Base-by-base conservation (phyloP, 23 tunicate species). In the Ascidia mentula region DNA sequence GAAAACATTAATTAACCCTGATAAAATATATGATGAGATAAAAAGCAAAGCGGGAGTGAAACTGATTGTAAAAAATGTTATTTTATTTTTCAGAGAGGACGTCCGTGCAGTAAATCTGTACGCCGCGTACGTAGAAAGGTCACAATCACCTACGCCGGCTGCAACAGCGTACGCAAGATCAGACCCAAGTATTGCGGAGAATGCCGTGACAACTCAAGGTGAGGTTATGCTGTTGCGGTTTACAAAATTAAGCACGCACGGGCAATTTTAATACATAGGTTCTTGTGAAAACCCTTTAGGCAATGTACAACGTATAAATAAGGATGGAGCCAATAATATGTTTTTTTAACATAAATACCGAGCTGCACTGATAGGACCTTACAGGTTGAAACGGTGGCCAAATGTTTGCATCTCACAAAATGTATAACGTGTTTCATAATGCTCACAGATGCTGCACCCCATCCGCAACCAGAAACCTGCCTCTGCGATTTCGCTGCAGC, bases 111-210 rank as follows among this genome's bases (percentile, higher is more conserved):
- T 28, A 53, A 53, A 53, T 3, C 65, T 20, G 13, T 9, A 20
- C 65, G 65, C 24, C 65, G 88, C 7, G 38, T 82, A 72, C 84
- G 79, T 37, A 83, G 79, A 61, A 60, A 79, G 40, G 82, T 70
- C 71, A 37, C 82, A 8, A 26, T 83, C 60, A 83, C 80, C 40
- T 89, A 89, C 38, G 87, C 94, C 38, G 86, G 86, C 36, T 89
- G 94, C 80, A 74, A n/a, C 36, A 89, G 94, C 78, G 59, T 78
- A 28, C 72, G 79, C 45, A 83, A 83, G 45, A 74, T 42, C 42
- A 83, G 80, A 73, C 94, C 78, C 32, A 70, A 84, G 65, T 89
- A 79, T 72, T 89, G 94, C 61, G 94, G 94, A 31, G 82, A 79
- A 40, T 89, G 94, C 84, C 76, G 77, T n/a, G 85, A 79, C 69